phyloP scores from a whole-genome alignment of 2,113 vertebrate genomes.

The Circaetus cinerascens region DNA sequence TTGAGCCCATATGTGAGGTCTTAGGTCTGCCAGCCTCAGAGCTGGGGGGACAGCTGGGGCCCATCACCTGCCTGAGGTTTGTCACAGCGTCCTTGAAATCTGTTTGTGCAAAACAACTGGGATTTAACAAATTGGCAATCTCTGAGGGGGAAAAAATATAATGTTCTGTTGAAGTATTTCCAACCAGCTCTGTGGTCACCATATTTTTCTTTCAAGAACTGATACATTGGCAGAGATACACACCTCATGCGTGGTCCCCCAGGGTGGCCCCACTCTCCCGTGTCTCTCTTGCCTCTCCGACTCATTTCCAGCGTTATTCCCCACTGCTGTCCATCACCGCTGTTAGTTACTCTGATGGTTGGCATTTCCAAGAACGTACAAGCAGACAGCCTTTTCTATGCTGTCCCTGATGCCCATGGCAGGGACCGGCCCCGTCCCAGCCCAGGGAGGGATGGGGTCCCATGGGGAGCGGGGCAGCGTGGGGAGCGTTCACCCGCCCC shows the following conservation, averaged over 20 bases:
- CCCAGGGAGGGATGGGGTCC: neutral
- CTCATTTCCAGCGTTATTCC: neutral
- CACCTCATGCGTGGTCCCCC: rapidly evolving
- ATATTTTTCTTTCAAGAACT: neutral
- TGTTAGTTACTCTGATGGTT: neutral
- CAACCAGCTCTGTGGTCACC: neutral
- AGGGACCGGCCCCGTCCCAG: neutral
- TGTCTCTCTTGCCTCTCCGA: neutral
- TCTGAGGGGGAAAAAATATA: rapidly evolving
- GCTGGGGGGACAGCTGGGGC: neutral
- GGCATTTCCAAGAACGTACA: neutral
- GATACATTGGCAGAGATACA: neutral
- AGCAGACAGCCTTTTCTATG: neutral
- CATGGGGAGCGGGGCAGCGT: rapidly evolving
- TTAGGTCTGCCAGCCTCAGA: neutral
- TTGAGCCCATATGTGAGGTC: neutral
- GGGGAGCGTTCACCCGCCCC: neutral
- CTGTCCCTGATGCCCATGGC: rapidly evolving
- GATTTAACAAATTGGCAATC: neutral
- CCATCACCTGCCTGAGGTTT: neutral
- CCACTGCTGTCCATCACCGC: neutral
- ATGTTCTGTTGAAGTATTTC: neutral
- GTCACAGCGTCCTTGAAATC: neutral
- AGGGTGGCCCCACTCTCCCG: neutral
- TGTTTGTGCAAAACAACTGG: neutral